phyloP scores from a whole-genome alignment of 2,113 vertebrate species.

The Calypte anna region DNA sequence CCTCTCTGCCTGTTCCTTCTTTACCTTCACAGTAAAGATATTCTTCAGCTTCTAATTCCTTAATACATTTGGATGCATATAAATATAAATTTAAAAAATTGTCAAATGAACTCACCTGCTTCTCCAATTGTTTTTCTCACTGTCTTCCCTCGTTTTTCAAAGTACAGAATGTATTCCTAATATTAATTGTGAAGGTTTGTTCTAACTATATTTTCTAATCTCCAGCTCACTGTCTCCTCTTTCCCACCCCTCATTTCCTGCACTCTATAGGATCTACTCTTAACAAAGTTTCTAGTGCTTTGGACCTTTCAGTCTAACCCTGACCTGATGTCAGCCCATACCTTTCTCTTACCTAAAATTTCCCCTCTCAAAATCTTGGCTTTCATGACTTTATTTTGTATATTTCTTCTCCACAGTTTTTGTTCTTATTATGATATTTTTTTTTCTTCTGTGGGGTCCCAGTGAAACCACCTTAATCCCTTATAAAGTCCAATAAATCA shows the following conservation, averaged over 20 bases:
- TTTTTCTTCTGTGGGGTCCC: not conserved
- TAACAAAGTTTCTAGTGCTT: not conserved
- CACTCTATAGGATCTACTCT: fast-evolving
- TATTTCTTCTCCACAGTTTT: not conserved
- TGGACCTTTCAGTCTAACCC: not conserved
- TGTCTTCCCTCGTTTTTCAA: not conserved
- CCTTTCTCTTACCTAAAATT: not conserved
- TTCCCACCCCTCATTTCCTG: not conserved
- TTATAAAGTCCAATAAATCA: not conserved
- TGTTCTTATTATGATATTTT: not conserved
- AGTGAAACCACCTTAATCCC: not conserved
- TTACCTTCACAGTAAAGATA: not conserved
- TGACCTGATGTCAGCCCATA: not conserved
- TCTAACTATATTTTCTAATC: not conserved
- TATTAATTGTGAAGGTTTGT: not conserved
- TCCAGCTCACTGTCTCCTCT: not conserved
- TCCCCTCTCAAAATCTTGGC: not conserved
- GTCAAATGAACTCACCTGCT: not conserved
- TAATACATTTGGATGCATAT: not conserved
- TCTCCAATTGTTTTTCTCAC: not conserved
- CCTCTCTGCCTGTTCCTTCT: not conserved
- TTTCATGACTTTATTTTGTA: not conserved
- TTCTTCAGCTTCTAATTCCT: not conserved
- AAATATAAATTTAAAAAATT: not conserved
- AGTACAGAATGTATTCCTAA: not conserved